Conservation (phyloP, 2,113 vertebrate genomes). For the Platysternon megacephalum region DNA sequence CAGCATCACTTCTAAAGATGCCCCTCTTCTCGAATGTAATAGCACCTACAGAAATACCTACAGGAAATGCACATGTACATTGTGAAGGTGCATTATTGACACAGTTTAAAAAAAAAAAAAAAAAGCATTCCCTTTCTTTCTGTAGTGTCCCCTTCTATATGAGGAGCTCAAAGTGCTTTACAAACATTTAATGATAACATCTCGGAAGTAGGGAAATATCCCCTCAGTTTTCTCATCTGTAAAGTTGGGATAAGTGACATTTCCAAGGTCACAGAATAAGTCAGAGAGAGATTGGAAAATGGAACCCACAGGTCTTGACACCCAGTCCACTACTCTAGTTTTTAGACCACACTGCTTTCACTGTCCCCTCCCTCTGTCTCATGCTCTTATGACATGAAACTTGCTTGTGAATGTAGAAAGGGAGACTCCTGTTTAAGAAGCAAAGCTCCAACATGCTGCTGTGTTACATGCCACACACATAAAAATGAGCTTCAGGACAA, state of each 20-base stretch:
- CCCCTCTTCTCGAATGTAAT: too few relatives aligned
- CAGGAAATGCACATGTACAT: too few relatives aligned
- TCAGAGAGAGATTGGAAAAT: not conserved
- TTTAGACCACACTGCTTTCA: not conserved
- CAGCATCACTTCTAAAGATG: too few relatives aligned
- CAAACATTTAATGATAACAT: not conserved
- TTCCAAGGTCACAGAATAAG: not conserved
- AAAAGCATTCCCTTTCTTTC: not conserved
- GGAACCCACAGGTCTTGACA: not conserved
- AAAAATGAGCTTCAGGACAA: not conserved
- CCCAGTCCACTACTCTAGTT: not conserved
- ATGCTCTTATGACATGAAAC: not conserved
- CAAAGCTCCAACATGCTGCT: not conserved
- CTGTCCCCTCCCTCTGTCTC: not conserved
- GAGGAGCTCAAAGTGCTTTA: not conserved
- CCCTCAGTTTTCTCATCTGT: too few relatives aligned
- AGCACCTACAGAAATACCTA: too few relatives aligned
- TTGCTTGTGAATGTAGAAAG: not conserved
- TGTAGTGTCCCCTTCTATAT: not conserved
- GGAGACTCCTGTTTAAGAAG: not conserved
- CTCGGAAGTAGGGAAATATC: too few relatives aligned
- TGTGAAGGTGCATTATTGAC: too few relatives aligned
- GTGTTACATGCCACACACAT: not conserved
- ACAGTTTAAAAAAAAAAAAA: too few relatives aligned
- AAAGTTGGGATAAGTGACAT: not conserved